Conservation (phyloP, 2,113 vertebrate genomes). For the Meriones unguiculatus region DNA sequence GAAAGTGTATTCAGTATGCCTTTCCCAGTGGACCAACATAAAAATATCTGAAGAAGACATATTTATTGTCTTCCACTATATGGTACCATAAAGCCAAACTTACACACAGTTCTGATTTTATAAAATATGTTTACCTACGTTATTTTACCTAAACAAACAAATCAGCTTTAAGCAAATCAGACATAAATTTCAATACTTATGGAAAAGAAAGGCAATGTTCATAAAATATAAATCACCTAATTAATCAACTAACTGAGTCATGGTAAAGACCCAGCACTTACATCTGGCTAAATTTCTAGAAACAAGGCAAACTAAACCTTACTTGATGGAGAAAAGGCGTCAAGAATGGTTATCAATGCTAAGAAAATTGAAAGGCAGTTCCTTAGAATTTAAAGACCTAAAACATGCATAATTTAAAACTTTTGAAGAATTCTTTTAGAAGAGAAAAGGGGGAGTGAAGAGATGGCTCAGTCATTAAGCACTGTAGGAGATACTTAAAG, state of each 20-base stretch:
- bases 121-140: neutral
- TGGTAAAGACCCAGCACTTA: neutral
- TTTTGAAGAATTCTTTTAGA: neutral
- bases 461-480: neutral
- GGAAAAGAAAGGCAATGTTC: neutral
- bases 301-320: neutral
- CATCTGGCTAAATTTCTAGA: neutral
- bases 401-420: neutral
- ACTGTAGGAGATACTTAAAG: neutral
- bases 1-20: conserved; percentile 7
- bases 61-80: neutral
- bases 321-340: neutral
- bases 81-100: neutral
- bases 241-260: conserved; percentile 32
- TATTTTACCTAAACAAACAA: conserved; percentile 19
- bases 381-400: neutral
- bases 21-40: neutral
- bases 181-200: conserved; percentile 40
- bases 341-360: neutral
- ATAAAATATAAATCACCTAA: conserved; percentile 10
- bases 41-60: conserved; percentile 24
- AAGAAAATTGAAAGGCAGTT: conserved; percentile 12
- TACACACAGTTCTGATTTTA: conserved; percentile 2
- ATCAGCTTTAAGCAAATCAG: neutral
- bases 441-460: neutral